A percentile compares a stretch with the other conserved stretches of the same genome.
These are phyloP conservation scores for Psilopogon haemacephalus DNA, from an alignment of 2,113 vertebrate species.

Conservation along the genomic window DNA sequence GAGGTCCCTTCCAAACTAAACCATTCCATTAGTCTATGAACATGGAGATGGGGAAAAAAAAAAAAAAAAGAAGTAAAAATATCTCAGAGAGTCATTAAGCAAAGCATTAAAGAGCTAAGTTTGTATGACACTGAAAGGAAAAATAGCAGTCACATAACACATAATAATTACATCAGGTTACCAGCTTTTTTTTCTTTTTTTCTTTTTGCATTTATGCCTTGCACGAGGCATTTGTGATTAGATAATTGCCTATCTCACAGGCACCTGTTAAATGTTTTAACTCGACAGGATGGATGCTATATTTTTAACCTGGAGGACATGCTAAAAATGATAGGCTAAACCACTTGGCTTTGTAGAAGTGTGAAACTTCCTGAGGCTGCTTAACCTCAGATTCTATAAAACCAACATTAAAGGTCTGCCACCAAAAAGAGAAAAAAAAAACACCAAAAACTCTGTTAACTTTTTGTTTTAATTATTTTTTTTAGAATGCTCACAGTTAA, in stretches of 20 bases:
- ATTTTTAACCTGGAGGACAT: background rate
- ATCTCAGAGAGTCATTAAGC: background rate
- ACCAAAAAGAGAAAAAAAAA: background rate
- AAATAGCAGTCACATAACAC: background rate
- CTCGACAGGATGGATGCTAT: background rate
- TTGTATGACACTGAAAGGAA: background rate
- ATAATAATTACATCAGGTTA: background rate
- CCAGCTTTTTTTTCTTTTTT: no score
- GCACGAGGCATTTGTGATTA: background rate
- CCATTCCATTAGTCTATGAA: no score
- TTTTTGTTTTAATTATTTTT: no score
- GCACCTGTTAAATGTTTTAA: background rate
- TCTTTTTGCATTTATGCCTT: background rate
- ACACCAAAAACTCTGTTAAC: background rate
- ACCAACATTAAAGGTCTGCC: background rate
- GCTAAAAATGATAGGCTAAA: background rate
- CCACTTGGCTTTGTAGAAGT: background rate
- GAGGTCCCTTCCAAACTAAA: no score
- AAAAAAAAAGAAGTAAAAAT: background rate
- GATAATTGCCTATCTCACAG: background rate
- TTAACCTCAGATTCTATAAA: background rate
- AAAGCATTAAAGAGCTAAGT: background rate
- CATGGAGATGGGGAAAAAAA: background rate
- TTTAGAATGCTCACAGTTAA: background rate
- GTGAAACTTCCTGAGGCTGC: background rate